Base-by-base conservation (phyloP, 64 coral and sea anemone species). In the Platygyra sinensis region DNA sequence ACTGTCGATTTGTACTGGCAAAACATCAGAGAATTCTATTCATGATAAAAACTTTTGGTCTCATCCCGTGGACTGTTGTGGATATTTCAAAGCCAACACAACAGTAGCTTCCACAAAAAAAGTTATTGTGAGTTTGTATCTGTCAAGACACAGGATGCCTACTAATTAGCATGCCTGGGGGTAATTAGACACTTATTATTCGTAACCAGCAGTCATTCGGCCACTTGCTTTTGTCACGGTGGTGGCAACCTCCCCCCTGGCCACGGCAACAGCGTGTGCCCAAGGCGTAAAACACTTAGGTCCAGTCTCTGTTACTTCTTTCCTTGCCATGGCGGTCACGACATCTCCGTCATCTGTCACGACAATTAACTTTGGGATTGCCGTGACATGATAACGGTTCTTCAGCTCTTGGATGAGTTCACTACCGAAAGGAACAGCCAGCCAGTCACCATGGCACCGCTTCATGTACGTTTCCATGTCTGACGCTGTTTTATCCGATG, bases 381-480 rank as follows among this genome's bases (percentile, higher is more conserved):
- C 84, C 13, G 95, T 97, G 88, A 97, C 75, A 61, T 97, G 88
- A 39, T 97, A 97, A 25, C 95, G 88, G 8, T 80, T 93, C 72
- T 97, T 97, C 19, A 97, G 39, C 31, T 94, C 91, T 25, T 91
- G 86, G 36, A 91, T 91, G 6, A 97, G 82, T 49, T 97, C 95
- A 86, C 80, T 52, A 49, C 95, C 92, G 62, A 97, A 97, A 8
- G 95, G 88, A 83, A 97, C 92, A 59, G 95, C 95, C 6, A 97
- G 27, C 95, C 95, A 97, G 32, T 97, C 95, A 0, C 95, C 95
- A 88, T 97, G 91, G 28, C 83, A 80, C 12, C 93, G 75, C 74
- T 97, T 97, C 91, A 97, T 90, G 57, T 97, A 94, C n/a, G 36
- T 72, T 24, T 97, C 95, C 95, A 97, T 88, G 5, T 94, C 95